A percentile compares a stretch with the other conserved stretches of the same genome.
These are phyloP conservation scores for Gonatopus flavifemur DNA, from an alignment of 1,140 invertebrate species.

Conservation along the genomic window DNA sequence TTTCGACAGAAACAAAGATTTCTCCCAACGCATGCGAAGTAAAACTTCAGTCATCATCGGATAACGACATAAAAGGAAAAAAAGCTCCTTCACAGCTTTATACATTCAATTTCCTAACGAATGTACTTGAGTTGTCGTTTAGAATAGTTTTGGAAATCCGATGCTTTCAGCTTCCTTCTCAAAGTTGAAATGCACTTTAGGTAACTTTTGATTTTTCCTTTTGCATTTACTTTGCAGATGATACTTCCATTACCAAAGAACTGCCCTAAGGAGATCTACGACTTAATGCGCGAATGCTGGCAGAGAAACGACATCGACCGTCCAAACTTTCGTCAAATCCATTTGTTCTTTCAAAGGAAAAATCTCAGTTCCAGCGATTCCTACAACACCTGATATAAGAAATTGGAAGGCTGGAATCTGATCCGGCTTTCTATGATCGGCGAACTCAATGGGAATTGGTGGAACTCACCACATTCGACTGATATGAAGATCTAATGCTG, in stretches of 20 bases:
- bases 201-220: no score
- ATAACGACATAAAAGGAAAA: no score
- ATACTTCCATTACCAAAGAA: constrained; percentile 76
- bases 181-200: no score
- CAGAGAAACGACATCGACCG: constrained; percentile 79
- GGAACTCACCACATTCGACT: constrained; percentile 39
- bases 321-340: constrained; percentile 89
- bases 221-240: constrained; percentile 58
- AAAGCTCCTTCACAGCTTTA: no score
- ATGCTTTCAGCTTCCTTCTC: no score
- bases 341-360: constrained; percentile 88
- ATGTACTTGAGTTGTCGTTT: no score
- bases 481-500: no score
- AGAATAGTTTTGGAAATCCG: no score
- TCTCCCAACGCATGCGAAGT: no score
- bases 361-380: constrained; percentile 71
- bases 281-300: constrained; percentile 94
- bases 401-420: constrained; percentile 50
- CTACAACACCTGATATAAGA: constrained; percentile 54
- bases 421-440: constrained; percentile 53
- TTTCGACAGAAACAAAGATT: no score
- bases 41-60: no score
- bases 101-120: no score
- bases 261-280: constrained; percentile 88
- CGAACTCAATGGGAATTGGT: constrained; percentile 55